phyloP scores from a whole-genome alignment of 2,888 invertebrate genomes.

The Sinodicranocentrus sp. region DNA sequence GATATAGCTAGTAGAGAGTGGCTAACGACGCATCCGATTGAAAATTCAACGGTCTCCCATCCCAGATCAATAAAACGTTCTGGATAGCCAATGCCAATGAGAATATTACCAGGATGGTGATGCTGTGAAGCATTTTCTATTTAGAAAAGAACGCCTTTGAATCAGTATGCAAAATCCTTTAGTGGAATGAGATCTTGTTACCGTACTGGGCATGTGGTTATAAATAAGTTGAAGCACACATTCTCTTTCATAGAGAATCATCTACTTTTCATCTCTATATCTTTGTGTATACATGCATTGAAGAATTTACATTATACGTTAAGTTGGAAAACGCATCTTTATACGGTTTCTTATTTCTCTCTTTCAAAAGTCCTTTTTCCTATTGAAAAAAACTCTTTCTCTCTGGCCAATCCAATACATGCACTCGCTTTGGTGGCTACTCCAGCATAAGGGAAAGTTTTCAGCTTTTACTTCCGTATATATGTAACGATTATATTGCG shows the following conservation, averaged over 20 bases:
- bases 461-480: conserved; percentile 40
- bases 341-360: conserved; percentile 21
- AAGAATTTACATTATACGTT: conserved; percentile 2
- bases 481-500: conserved; percentile 40
- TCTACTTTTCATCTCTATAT: neutral
- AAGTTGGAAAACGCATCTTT: neutral
- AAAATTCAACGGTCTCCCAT: conserved; percentile 11
- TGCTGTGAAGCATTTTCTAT: conserved; percentile 10
- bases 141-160: conserved; percentile 41
- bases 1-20: neutral
- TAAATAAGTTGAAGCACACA: conserved; percentile 6
- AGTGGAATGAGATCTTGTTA: conserved; percentile 73
- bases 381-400: conserved; percentile 9
- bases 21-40: conserved; percentile 5
- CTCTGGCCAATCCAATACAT: conserved; percentile 40
- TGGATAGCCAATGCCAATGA: conserved; percentile 50
- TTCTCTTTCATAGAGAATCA: neutral
- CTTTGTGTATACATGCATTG: conserved; percentile 11
- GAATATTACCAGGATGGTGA: conserved; percentile 24
- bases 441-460: conserved; percentile 12
- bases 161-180: conserved; percentile 75
- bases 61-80: conserved; percentile 53
- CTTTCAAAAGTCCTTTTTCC: conserved; percentile 21
- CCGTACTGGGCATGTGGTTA: conserved; percentile 33
- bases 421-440: neutral